These are phyloP conservation scores for Drusus annulatus DNA, from an alignment of 1,140 invertebrate genomes.

Conservation along the genomic window DNA sequence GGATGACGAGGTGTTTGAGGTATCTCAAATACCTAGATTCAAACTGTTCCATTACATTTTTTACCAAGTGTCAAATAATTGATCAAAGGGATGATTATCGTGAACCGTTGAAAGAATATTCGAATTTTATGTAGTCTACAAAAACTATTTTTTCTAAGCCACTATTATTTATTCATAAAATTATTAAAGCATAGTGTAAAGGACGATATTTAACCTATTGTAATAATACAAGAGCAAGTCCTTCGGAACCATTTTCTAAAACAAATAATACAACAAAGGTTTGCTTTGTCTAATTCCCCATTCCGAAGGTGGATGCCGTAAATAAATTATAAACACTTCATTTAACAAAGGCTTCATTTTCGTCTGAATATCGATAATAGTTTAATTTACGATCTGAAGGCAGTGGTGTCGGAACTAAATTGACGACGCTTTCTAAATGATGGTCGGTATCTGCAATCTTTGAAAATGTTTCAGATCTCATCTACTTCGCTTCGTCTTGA, in stretches of 20 bases:
- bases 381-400: constrained; percentile 9
- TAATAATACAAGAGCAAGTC: not conserved
- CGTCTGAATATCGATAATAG: constrained; percentile 17
- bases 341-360: constrained; percentile 26
- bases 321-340: constrained; percentile 31
- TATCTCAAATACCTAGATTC: no score
- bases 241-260: not conserved
- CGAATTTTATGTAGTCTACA: no score
- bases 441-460: no score
- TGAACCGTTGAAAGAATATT: no score
- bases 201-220: constrained; percentile 7
- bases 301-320: constrained; percentile 15
- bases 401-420: not conserved
- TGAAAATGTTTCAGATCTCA: no score
- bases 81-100: no score
- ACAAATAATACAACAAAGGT: constrained; percentile 26
- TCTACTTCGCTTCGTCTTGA: no score
- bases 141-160: no score
- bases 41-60: no score
- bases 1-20: no score
- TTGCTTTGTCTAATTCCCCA: constrained; percentile 16
- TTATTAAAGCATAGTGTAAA: not conserved
- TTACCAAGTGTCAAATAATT: no score
- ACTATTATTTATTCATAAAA: not conserved
- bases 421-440: not conserved